Conservation (phyloP, 2,797 vertebrate genomes). For the Microctenopoma steveboyesi region DNA sequence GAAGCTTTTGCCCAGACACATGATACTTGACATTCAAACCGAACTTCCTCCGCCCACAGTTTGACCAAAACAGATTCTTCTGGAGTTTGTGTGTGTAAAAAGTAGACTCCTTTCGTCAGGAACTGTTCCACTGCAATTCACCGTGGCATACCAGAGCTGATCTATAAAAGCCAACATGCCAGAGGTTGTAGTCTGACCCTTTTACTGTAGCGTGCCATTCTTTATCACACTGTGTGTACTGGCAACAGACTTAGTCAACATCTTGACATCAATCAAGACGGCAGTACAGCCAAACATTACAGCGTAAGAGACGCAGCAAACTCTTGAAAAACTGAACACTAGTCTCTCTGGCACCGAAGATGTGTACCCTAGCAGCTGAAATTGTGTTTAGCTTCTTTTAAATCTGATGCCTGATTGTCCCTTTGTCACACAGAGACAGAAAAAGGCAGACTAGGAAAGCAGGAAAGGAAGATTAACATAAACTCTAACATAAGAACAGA, state of each 20-base stretch:
- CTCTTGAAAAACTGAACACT: constrained; percentile 24
- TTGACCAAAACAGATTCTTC: constrained; percentile 53
- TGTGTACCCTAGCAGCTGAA: constrained; percentile 18
- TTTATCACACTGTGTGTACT: constrained; percentile 28
- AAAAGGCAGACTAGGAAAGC: not conserved
- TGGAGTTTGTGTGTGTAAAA: constrained; percentile 33
- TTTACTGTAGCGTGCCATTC: constrained; percentile 40
- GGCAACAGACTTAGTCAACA: constrained; percentile 28
- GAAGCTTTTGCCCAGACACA: constrained; percentile 72
- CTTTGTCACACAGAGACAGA: constrained; percentile 34
- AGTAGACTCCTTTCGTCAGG: constrained; percentile 40
- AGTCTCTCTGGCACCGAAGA: constrained; percentile 6
- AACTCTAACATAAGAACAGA: not conserved
- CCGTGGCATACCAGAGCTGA: constrained; percentile 46
- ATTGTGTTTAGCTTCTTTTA: constrained; percentile 25
- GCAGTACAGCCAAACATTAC: constrained; percentile 21
- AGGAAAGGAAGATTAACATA: not conserved
- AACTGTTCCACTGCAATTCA: constrained; percentile 25
- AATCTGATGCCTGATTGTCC: constrained; percentile 46
- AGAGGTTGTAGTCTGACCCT: constrained; percentile 54
- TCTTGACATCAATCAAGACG: constrained; percentile 34
- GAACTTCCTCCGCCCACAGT: constrained; percentile 74
- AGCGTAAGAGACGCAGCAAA: constrained; percentile 18
- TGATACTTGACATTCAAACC: constrained; percentile 76
- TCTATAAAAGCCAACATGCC: constrained; percentile 56